These are phyloP conservation scores for Cremastobaeus sp. DNA, from an alignment of 2,888 invertebrate species.

Conservation along the genomic window DNA sequence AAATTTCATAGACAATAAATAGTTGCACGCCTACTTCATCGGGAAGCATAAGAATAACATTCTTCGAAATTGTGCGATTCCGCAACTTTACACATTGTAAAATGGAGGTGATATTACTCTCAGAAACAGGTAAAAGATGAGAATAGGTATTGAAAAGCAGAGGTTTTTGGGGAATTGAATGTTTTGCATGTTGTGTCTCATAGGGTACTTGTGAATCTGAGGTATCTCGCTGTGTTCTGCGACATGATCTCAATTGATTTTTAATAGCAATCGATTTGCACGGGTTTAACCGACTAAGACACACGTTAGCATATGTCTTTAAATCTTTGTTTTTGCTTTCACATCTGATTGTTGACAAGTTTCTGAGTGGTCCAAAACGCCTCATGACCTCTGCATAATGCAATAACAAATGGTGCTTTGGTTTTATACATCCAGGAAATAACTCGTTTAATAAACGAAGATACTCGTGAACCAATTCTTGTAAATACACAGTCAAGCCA, in stretches of 20 bases:
- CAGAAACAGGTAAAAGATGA: slow-evolving; percentile 5
- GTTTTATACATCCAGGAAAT: slow-evolving; percentile 53
- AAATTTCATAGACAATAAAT: slow-evolving; percentile 14
- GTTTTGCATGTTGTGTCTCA: not conserved
- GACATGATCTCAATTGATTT: slow-evolving; percentile 34
- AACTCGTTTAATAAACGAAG: slow-evolving; percentile 26
- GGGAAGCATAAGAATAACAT: slow-evolving; percentile 13
- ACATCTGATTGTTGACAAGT: slow-evolving; percentile 54
- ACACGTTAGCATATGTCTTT: slow-evolving; percentile 36
- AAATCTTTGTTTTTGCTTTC: slow-evolving; percentile 60
- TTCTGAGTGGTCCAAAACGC: slow-evolving; percentile 44
- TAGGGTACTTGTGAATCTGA: not conserved
- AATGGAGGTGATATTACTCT: not conserved
- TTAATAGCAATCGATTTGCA: slow-evolving; percentile 56
- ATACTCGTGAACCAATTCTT: slow-evolving; percentile 52
- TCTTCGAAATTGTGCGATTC: slow-evolving; percentile 6
- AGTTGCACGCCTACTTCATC: slow-evolving; percentile 9
- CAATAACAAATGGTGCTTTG: slow-evolving; percentile 60
- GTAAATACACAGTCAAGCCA: slow-evolving; percentile 31
- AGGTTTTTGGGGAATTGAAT: not conserved
- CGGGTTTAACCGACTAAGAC: slow-evolving; percentile 44
- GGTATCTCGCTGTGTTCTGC: slow-evolving; percentile 1
- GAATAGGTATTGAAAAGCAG: slow-evolving; percentile 14
- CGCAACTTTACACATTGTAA: slow-evolving; percentile 3
- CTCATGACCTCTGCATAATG: slow-evolving; percentile 53